Evolutionary conservation across 2,888 invertebrate genomes (phyloP).

Genomic region (Chaetogeoica ovagalla): DNA sequence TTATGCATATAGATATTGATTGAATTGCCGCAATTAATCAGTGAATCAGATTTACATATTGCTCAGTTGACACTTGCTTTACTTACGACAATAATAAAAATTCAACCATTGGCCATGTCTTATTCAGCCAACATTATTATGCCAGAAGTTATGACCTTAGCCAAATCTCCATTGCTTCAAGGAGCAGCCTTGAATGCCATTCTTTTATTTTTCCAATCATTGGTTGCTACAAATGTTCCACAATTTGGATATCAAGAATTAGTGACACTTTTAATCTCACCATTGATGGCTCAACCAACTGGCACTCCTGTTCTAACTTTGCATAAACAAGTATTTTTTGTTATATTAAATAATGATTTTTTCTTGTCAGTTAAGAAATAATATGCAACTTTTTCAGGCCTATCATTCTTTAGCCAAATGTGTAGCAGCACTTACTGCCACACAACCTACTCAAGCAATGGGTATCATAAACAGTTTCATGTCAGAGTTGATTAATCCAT

Average conservation of each 20-base stretch:
- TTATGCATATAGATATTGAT: constrained; percentile 68
- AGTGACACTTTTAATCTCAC: constrained; percentile 74
- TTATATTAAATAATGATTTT: not conserved
- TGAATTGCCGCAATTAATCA: constrained; percentile 87
- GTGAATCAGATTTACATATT: constrained; percentile 94
- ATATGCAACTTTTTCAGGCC: constrained; percentile 63
- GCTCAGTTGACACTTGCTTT: constrained; percentile 87
- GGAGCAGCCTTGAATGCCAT: constrained; percentile 89
- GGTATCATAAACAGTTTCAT: constrained; percentile 70
- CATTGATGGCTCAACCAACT: constrained; percentile 62
- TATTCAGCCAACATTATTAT: constrained; percentile 75
- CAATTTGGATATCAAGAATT: constrained; percentile 81
- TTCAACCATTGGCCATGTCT: constrained; percentile 77
- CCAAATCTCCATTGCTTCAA: constrained; percentile 89
- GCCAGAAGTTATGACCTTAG: constrained; percentile 81
- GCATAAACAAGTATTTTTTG: constrained; percentile 63
- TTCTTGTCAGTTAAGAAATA: not conserved
- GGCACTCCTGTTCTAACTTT: constrained; percentile 58
- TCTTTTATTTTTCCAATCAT: constrained; percentile 88
- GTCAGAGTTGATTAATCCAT: constrained; percentile 71
- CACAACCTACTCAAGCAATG: constrained; percentile 72
- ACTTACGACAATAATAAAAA: constrained; percentile 78
- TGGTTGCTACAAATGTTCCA: constrained; percentile 80
- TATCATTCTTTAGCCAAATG: constrained; percentile 96
- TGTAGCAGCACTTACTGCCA: constrained; percentile 88